These are phyloP conservation scores for Chelonoidis abingdonii DNA, from an alignment of 2,113 vertebrate genomes.

Conservation along the genomic window DNA sequence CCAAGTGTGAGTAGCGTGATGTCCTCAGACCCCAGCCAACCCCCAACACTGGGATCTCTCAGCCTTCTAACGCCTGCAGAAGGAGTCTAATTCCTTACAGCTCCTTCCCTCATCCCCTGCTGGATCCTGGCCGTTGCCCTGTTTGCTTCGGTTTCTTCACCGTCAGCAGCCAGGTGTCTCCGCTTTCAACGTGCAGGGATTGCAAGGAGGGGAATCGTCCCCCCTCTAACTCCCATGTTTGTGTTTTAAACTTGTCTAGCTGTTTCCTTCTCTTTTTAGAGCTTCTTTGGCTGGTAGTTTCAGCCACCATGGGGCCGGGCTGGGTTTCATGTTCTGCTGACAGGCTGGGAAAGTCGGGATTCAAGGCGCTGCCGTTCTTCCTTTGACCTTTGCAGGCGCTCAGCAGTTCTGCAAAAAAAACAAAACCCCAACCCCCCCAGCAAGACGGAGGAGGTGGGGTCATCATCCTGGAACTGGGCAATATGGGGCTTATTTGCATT, in stretches of 20 bases:
- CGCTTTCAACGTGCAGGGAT: background rate
- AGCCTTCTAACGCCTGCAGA: fast-evolving
- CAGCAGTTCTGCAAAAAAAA: background rate
- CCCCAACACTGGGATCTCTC: background rate
- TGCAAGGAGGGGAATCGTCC: background rate
- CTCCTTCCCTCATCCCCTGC: background rate
- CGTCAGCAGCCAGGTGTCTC: background rate
- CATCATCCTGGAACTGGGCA: background rate
- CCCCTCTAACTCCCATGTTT: fast-evolving
- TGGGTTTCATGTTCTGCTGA: background rate
- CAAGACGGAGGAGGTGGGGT: background rate
- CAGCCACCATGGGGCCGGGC: background rate
- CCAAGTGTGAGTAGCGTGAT: background rate
- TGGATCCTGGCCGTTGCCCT: background rate
- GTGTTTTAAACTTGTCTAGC: background rate
- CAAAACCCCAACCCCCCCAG: background rate
- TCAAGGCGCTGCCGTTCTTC: background rate
- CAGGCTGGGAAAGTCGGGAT: background rate
- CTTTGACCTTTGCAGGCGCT: no score
- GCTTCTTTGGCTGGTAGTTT: background rate
- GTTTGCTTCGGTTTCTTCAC: background rate
- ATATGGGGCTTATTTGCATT: background rate
- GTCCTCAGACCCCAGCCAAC: background rate
- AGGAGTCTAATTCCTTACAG: fast-evolving
- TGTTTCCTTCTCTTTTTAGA: background rate